Percentiles rank a stretch among this genome's conserved stretches.
Conservation (phyloP, 2,888 invertebrate species). For the Leptodirus hochenwartii region DNA sequence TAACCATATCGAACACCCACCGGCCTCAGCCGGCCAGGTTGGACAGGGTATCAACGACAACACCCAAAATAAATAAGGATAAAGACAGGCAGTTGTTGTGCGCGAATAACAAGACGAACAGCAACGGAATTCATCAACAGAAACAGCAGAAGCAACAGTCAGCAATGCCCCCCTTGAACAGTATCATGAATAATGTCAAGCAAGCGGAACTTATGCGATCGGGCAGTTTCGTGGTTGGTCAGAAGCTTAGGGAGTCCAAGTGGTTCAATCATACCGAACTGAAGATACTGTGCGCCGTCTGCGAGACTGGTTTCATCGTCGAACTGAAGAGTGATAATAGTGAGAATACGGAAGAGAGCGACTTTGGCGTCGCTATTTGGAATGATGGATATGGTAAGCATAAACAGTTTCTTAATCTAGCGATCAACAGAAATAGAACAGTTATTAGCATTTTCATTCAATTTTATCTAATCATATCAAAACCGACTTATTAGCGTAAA, state of each 20-base stretch:
- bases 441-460: too few species aligned
- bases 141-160: too few species aligned
- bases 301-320: conserved; percentile 53
- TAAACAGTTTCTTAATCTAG: conserved; percentile 3
- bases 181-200: conserved; percentile 8
- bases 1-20: conserved; percentile 12
- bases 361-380: conserved; percentile 52
- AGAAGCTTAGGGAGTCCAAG: conserved; percentile 53
- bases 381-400: conserved; percentile 50
- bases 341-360: conserved; percentile 30
- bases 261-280: conserved; percentile 56
- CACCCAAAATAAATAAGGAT: conserved; percentile 3
- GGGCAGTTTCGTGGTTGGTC: conserved; percentile 44
- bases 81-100: conserved; percentile 3
- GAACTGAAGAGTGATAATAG: conserved; percentile 31
- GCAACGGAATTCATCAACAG: conserved; percentile 10
- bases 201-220: conserved; percentile 9
- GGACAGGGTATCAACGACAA: conserved; percentile 6
- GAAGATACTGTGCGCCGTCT: conserved; percentile 50
- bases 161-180: too few species aligned
- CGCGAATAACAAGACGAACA: conserved; percentile 7
- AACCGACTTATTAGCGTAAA: too few species aligned
- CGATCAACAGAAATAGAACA: not conserved
- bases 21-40: conserved; percentile 5
- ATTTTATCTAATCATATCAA: too few species aligned